These are phyloP conservation scores for Andrena camellia DNA, from an alignment of 2,888 invertebrate species.

Conservation along the genomic window DNA sequence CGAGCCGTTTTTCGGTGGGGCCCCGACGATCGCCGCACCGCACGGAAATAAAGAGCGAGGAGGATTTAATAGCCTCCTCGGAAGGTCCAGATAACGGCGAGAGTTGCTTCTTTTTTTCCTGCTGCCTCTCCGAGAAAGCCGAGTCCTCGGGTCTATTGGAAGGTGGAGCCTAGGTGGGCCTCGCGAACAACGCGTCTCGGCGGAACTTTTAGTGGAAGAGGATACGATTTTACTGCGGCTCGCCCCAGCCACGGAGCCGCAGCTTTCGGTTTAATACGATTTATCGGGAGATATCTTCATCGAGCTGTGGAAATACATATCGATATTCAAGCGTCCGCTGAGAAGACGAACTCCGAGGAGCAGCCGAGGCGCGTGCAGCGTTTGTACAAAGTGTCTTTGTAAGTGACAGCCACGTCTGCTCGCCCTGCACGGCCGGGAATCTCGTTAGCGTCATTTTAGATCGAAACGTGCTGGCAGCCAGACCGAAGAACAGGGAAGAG, in stretches of 20 bases:
- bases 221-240: not conserved
- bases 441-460: constrained; percentile 80
- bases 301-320: not conserved
- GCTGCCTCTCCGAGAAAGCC: not conserved
- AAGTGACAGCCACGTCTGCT: constrained; percentile 45
- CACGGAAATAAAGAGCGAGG: constrained; percentile 29
- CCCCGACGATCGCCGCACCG: not conserved
- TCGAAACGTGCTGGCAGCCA: constrained; percentile 57
- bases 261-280: not conserved
- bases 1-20: constrained; percentile 12
- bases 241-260: too few species aligned
- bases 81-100: not conserved
- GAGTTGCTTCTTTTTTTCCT: too few species aligned
- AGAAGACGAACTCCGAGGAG: not conserved
- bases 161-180: constrained; percentile 1
- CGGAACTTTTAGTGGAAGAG: not conserved
- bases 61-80: constrained; percentile 39
- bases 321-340: not conserved
- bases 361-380: constrained; percentile 18
- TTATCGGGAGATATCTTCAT: not conserved
- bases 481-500: constrained; percentile 49
- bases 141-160: not conserved
- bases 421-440: constrained; percentile 58
- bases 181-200: not conserved
- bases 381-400: constrained; percentile 29